These are phyloP conservation scores for Aphelocoma californica DNA, from an alignment of 2,797 vertebrate species.

Conservation along the genomic window DNA sequence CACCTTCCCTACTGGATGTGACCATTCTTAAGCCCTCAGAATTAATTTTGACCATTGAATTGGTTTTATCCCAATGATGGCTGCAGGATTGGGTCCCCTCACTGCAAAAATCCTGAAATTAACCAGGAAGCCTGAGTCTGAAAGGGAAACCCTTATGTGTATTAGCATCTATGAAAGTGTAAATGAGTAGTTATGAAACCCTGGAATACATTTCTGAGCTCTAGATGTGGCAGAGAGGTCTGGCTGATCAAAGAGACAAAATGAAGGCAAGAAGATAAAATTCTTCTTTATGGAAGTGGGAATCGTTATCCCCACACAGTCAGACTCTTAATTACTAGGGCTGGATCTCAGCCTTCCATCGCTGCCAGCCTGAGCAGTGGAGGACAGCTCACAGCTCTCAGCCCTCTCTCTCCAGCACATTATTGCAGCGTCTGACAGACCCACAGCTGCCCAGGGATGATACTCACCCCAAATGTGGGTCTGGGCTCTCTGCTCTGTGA, in stretches of 20 bases:
- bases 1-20: not conserved
- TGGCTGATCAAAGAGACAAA: constrained; percentile 41
- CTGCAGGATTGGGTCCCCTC: not conserved
- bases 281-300: not conserved
- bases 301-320: not conserved
- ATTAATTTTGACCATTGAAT: rapidly evolving
- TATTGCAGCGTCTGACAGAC: rapidly evolving
- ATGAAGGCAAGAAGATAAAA: not conserved
- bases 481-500: not conserved
- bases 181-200: not conserved
- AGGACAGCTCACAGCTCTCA: not conserved
- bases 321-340: not conserved
- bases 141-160: not conserved
- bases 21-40: not conserved
- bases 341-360: not conserved
- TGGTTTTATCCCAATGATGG: rapidly evolving
- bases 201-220: not conserved
- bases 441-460: not conserved
- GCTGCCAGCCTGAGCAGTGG: not conserved
- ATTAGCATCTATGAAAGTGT: constrained; percentile 16
- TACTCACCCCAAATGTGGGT: rapidly evolving
- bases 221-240: not conserved
- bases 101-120: not conserved
- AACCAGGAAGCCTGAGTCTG: not conserved
- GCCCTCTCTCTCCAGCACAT: rapidly evolving